These are phyloP conservation scores for Mesopsocus fuscifrons DNA, from an alignment of 2,888 invertebrate genomes.

Conservation along the genomic window DNA sequence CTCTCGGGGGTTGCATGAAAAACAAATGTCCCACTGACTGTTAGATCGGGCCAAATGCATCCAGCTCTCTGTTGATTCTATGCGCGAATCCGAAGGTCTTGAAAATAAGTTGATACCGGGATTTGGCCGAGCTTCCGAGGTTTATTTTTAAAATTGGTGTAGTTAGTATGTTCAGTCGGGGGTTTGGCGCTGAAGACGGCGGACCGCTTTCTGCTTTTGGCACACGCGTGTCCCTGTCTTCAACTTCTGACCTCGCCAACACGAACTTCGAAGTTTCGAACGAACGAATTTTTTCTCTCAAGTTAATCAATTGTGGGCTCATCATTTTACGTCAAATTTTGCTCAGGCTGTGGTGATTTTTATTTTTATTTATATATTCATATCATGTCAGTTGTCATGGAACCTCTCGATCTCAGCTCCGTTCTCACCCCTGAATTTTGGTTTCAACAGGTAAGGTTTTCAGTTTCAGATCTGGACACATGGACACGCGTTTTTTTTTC, in stretches of 20 bases:
- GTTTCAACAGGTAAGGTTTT: slow-evolving; percentile 6
- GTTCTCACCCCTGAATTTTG: slow-evolving; percentile 7
- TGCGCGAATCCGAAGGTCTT: no score
- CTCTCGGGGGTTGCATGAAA: no score
- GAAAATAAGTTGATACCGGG: slow-evolving; percentile 2
- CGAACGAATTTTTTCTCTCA: slow-evolving; percentile 8
- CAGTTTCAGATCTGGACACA: no score
- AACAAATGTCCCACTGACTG: no score
- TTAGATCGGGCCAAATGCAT: no score
- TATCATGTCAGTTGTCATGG: background rate
- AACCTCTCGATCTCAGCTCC: slow-evolving; percentile 7
- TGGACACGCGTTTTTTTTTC: no score
- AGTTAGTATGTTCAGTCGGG: slow-evolving; percentile 1
- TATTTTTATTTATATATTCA: background rate
- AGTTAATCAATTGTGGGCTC: no score
- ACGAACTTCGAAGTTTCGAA: slow-evolving; percentile 1
- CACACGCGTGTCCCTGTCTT: background rate
- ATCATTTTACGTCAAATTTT: no score
- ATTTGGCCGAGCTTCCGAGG: slow-evolving; percentile 3
- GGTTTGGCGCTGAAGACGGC: background rate
- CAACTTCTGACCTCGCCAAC: background rate
- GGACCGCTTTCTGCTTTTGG: no score
- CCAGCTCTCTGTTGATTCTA: no score
- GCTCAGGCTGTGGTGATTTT: background rate
- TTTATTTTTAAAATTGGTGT: slow-evolving; percentile 7